Evolutionary conservation across 2,113 vertebrate species (phyloP).

Genomic region (Eulemur macaco): DNA sequence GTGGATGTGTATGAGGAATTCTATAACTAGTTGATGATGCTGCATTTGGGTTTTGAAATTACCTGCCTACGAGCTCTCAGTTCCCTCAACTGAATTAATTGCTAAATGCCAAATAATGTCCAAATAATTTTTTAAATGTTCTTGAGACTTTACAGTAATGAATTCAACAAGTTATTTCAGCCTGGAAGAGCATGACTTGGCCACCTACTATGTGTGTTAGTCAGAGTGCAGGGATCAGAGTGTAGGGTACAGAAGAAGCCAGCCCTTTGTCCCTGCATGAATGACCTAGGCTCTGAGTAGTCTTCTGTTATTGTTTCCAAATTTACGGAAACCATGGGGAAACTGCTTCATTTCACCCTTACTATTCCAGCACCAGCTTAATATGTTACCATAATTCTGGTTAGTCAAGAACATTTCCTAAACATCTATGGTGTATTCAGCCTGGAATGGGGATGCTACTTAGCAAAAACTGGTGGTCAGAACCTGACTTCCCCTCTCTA

Average conservation of each 20-base stretch:
- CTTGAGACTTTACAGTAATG: not conserved
- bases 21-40: not conserved
- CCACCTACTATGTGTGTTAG: not conserved
- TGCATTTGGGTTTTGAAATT: constrained; percentile 30
- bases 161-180: not conserved
- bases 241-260: not conserved
- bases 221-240: not conserved
- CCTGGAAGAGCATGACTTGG: not conserved
- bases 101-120: not conserved
- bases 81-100: not conserved
- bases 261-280: not conserved
- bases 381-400: not conserved
- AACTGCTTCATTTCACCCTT: not conserved
- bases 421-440: not conserved
- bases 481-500: not conserved
- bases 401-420: not conserved
- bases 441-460: not conserved
- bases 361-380: not conserved
- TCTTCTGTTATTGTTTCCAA: not conserved
- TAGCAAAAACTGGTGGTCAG: not conserved
- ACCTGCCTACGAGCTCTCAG: not conserved
- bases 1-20: not conserved
- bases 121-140: not conserved
- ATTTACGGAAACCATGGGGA: not conserved
- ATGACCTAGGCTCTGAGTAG: not conserved